A percentile compares a stretch with the other conserved stretches of the same genome.
phyloP scores from a whole-genome alignment of 2,888 invertebrate genomes.

The Nemurella pictetii region DNA sequence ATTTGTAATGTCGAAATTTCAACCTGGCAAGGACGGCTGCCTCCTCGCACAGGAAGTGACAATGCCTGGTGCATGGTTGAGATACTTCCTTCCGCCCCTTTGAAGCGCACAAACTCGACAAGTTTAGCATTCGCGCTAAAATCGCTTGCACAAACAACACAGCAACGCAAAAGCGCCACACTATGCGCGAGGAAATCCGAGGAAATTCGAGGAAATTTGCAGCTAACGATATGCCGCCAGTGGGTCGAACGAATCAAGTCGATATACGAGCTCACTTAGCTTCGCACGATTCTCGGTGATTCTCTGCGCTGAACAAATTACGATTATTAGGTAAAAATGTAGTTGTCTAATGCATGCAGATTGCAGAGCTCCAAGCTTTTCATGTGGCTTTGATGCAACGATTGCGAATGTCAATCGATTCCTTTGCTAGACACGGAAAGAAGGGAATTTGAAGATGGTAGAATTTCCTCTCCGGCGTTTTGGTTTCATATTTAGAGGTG shows the following conservation, averaged over 20 bases:
- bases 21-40: not conserved
- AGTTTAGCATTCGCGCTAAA: not conserved
- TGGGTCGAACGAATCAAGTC: not conserved
- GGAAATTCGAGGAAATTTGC: not conserved
- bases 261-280: not conserved
- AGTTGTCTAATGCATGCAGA: too few relatives aligned
- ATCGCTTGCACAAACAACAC: not conserved
- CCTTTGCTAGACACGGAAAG: too few relatives aligned
- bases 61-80: constrained; percentile 21
- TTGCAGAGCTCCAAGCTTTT: too few relatives aligned
- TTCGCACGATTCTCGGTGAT: not conserved
- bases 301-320: not conserved
- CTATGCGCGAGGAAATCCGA: not conserved
- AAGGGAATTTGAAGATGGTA: not conserved
- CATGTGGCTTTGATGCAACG: too few relatives aligned
- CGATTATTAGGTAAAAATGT: not conserved
- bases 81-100: constrained; percentile 16
- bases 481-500: not conserved
- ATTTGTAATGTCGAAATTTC: not conserved
- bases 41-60: constrained; percentile 11
- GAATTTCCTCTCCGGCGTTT: not conserved
- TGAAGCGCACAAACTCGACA: not conserved
- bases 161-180: too few relatives aligned
- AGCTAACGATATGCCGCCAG: not conserved
- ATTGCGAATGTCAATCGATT: too few relatives aligned